phyloP scores from a whole-genome alignment of 2,888 invertebrate genomes.

The Eristalis intricaria region DNA sequence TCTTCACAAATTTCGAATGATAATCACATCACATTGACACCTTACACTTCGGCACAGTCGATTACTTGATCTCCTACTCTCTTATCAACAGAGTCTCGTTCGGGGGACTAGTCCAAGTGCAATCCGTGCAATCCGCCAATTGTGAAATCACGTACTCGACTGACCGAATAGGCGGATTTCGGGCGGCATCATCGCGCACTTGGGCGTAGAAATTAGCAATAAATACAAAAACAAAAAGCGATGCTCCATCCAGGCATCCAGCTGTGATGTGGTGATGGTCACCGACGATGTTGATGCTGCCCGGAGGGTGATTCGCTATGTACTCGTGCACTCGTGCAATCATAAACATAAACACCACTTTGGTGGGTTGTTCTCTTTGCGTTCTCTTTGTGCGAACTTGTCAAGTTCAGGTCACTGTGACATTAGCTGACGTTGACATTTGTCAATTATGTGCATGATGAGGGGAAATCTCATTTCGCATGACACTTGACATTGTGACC shows the following conservation, averaged over 20 bases:
- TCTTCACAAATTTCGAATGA: not conserved
- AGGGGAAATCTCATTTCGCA: not conserved
- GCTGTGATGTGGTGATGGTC: slow-evolving; percentile 30
- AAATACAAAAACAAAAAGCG: not conserved
- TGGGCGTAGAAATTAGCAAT: slow-evolving; percentile 13
- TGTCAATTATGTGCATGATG: slow-evolving; percentile 41
- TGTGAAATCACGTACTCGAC: slow-evolving; percentile 60
- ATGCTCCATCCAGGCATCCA: not conserved
- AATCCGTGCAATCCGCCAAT: slow-evolving; percentile 56
- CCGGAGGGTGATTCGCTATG: slow-evolving; percentile 12
- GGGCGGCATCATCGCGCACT: slow-evolving; percentile 32
- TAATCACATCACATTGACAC: not conserved
- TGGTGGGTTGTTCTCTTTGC: not conserved
- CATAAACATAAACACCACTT: slow-evolving; percentile 34
- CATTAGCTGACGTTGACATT: slow-evolving; percentile 65
- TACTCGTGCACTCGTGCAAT: slow-evolving; percentile 23
- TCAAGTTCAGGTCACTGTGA: slow-evolving; percentile 72
- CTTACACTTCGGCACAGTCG: not conserved
- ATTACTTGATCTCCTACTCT: not conserved
- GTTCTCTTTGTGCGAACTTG: slow-evolving; percentile 47
- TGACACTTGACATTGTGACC: slow-evolving; percentile 9
- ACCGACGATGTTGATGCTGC: not conserved
- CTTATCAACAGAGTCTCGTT: not conserved
- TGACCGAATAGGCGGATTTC: slow-evolving; percentile 37
- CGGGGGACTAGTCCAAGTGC: slow-evolving; percentile 5